Evolutionary conservation across 2,888 invertebrate genomes (phyloP), one percentile per base, ranked within the genome.

Genomic region (Corythucha ciliata): DNA sequence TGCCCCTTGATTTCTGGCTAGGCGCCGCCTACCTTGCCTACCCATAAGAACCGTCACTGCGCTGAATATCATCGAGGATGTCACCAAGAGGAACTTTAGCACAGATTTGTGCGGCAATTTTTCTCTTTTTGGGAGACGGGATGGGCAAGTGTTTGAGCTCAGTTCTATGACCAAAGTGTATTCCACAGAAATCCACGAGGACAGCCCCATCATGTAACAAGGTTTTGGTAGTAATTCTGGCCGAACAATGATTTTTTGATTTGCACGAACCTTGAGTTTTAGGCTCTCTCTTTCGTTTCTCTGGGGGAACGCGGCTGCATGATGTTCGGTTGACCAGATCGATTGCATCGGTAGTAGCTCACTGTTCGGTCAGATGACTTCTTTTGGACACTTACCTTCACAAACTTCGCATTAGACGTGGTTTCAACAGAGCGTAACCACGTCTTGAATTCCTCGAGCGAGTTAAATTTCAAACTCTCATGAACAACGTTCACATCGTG

Each of bases 141-240:
- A 53, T 33, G 18, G 33, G 39, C 4, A 48, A 20, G 20, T 48
- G 48, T 5, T 37, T 48, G 1, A 53, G 21, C 33, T 48, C 48
- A 21, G 16, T 24, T 4, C 24, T 34, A 34, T 53, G 53, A n/a
- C 53, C 48, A 22, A 14, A 32, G 27, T 53, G 53, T 4, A 48
- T 53, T 47, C 12, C 3, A 25, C 48, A 47, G 26, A 37, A 47
- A 21, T 37, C 36, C 8, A 25, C 18, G 4, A 12, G 5, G 7
- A 37, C 37, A n/a, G 25, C 4, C 5, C 48, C 37, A 25, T 36
- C 14, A 26, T 10, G 7, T 16, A 10, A 47, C 4, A 37, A 3
- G 6, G 4, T 24, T 6, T n/a, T n/a, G 4, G n/a, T n/a, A n/a
- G 37, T 47, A 6, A 47, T 47, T 4, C 37, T 6, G 5, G 48